Evolutionary conservation across 2,888 invertebrate genomes (phyloP), one percentile per base, ranked within the genome.

Genomic region (Callyntrura guangdongensis): DNA sequence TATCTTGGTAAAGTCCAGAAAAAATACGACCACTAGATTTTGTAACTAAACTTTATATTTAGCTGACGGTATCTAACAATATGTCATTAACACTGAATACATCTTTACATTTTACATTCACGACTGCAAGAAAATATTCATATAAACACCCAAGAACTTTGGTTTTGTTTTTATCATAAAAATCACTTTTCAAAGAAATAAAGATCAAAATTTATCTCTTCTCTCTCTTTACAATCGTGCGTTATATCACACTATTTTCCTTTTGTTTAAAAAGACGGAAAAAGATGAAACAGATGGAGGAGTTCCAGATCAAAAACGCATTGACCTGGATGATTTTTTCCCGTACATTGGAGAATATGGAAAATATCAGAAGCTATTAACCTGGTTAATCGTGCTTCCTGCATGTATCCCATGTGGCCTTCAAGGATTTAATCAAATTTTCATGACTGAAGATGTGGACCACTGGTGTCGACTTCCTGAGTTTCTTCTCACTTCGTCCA

Each of bases 361-460:
- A 77, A 96, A 96, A 59, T 98, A 98, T 95, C 98, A 99, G 95
- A 98, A 97, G 95, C 95, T 97, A 84, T 95, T 98, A 91, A 95
- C 98, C 25, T 98, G 98, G 97, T 96, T 98, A 84, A 97, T 99
- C 90, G 98, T 98, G 94, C 95, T 98, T 92, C 98, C 98, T 17
- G 98, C 98, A 2, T 98, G 98, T 94, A 96, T 98, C 94, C 98
- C 98, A 0, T 98, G 98, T 94, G 98, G 98, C 47, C 98, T 98
- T 95, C 97, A 98, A 95, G 98, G 98, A 4, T 98, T 98, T 95
- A 98, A 98, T 95, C 98, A 98, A 95, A 96, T 98, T 56, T 98
- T 99, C 95, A 98, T 98, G 97, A 96, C 98, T 4, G 97, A 98
- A 94, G 96, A 97, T 53, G 98, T 98, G 0, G 96, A 97, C 67